Evolutionary conservation across 1,140 invertebrate genomes (phyloP).

Genomic region (Contarinia nasturtii): DNA sequence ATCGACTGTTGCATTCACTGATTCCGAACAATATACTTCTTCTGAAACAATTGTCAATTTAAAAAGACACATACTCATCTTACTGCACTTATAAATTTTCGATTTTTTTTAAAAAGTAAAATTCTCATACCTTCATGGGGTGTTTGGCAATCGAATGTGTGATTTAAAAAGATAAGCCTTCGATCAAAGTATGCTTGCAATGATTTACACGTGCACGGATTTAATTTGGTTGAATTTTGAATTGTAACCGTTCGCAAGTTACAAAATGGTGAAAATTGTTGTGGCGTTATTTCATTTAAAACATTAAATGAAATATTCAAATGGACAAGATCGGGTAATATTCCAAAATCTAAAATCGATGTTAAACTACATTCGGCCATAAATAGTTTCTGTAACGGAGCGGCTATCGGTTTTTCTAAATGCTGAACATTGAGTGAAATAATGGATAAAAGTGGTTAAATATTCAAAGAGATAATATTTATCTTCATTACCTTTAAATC

Average conservation of each 20-base stretch:
- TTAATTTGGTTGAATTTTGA: constrained; percentile 12
- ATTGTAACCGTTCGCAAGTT: constrained; percentile 22
- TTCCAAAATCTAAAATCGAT: constrained; percentile 25
- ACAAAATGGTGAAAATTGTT: constrained; percentile 24
- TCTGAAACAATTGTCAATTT: neutral
- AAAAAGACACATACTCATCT: neutral
- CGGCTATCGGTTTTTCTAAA: constrained; percentile 21
- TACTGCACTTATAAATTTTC: neutral
- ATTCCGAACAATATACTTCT: neutral
- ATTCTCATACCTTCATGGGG: neutral
- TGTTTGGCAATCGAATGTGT: neutral
- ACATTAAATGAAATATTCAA: constrained; percentile 28
- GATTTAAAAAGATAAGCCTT: neutral
- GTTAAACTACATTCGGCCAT: constrained; percentile 24
- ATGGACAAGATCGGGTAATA: constrained; percentile 20
- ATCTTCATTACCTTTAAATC: constrained; percentile 14
- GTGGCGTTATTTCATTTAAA: constrained; percentile 14
- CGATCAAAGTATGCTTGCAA: neutral
- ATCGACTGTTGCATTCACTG: neutral
- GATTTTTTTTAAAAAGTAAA: neutral
- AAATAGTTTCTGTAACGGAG: constrained; percentile 24
- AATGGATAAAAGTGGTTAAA: too few relatives aligned
- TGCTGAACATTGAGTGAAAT: too few relatives aligned
- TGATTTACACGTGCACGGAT: neutral
- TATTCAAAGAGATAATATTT: too few relatives aligned